Base-by-base conservation (phyloP, 23 tunicate species). In the Halocynthia roretzi region DNA sequence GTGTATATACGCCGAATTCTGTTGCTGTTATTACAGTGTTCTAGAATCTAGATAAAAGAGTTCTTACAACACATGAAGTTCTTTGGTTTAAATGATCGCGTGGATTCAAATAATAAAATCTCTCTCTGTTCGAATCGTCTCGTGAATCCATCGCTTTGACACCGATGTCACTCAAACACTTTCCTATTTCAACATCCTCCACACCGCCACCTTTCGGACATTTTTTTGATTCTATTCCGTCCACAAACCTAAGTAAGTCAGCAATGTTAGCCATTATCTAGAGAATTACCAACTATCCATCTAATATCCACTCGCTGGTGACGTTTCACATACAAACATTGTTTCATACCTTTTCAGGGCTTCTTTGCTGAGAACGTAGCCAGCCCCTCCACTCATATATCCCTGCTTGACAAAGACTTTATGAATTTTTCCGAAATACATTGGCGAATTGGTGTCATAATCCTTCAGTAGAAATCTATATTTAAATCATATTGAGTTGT, bases 331-430 rank as follows among this genome's bases (percentile, higher is more conserved):
- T 11, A 14, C 62, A 57, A 10, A 11, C 12, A 57, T 57, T 57
- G 14, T 14, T 57, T 11, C 62, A 11, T 70, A 71, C 84, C 68
- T 70, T 7, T 55, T 55, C 20, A 80, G 53, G 10, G 84, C 86
- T 15, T 57, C 68, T 53, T 67, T 77, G 54, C 87, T 83, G 23
- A 83, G 53, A 54, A 83, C 87, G 55, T 83, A 83, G 15, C 87
- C 87, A 19, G 87, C 87, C 7, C 87, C 87, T 10, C n/a, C n/a
- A n/a, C n/a, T n/a, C n/a, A n/a, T n/a, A n/a, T n/a, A n/a, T n/a
- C n/a, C n/a, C n/a, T n/a, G n/a, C n/a, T n/a, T n/a, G n/a, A n/a
- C n/a, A n/a, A n/a, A n/a, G n/a, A n/a, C n/a, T n/a, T n/a, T n/a
- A n/a, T n/a, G n/a, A n/a, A n/a, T n/a, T n/a, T n/a, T n/a, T n/a